Base-by-base conservation (phyloP, 1,140 invertebrate genomes). In the Orussus abietinus region DNA sequence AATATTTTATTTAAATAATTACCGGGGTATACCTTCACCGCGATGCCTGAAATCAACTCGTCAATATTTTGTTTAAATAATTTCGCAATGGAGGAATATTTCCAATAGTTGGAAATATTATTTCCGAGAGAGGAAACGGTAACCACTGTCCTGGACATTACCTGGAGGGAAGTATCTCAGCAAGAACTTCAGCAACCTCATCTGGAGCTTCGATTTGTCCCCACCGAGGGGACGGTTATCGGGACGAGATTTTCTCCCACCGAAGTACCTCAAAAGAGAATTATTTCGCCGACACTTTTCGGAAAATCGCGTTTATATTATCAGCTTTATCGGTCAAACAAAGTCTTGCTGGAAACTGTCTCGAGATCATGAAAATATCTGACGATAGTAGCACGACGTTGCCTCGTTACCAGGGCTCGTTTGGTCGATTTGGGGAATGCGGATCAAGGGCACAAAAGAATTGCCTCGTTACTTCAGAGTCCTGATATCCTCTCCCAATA, bases 151-250 rank as follows among this genome's bases (percentile, higher is more conserved):
- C 7, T 33, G 41, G 15, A 10, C 20, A 34, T 57, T 61, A 74
- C 71, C 71, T 52, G 83, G 82, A 11, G 83, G 83, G 57, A 82
- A 80, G 55, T 85, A 85, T 43, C 83, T 71, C 5, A 85, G 59
- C 55, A 81, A 77, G 53, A 85, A 78, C 66, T 80, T 83, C 20
- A 76, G 64, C 25, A 84, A 62, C 60, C 75, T 81, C 82, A 84
- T 84, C 32, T 54, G 36, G 38, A 49, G 17, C n/a, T n/a, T n/a
- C n/a, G n/a, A 25, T 6, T n/a, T 25, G 22, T 25, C n/a, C 6
- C 22, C n/a, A 7, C n/a, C 6, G 6, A 7, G 22, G 6, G 6
- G n/a, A 25, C 22, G 6, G 6, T 25, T 25, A 25, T 7, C 6
- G n/a, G n/a, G 22, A n/a, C 22, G 22, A 7, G 6, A 25, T 25